Evolutionary conservation across 2,888 invertebrate species (phyloP).

Genomic region (Rhorus exstirpatorius): DNA sequence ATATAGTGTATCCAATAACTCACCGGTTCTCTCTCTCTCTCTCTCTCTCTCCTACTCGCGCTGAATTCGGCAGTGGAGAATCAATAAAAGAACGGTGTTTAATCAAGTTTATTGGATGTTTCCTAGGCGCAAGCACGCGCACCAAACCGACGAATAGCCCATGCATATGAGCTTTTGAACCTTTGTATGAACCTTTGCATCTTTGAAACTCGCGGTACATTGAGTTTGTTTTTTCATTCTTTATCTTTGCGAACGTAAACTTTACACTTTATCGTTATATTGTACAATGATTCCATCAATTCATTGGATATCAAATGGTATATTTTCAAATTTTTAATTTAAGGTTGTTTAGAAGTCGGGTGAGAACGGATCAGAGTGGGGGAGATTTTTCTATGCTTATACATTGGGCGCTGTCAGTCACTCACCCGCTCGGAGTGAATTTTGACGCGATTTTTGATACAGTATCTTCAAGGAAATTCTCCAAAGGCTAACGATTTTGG

Average conservation of each 20-base stretch:
- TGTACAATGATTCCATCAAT: no score
- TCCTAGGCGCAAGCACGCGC: not conserved
- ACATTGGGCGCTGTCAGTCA: no score
- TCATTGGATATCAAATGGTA: not conserved
- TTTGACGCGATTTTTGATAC: no score
- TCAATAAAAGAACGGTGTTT: conserved; percentile 49
- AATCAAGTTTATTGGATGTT: conserved; percentile 51
- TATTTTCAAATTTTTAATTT: no score
- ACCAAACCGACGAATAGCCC: conserved; percentile 12
- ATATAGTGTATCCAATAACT: conserved; percentile 34
- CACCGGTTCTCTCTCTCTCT: not conserved
- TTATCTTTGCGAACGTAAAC: not conserved
- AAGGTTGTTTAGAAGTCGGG: no score
- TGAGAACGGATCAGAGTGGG: no score
- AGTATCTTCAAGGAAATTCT: no score
- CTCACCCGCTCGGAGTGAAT: no score
- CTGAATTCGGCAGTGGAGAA: conserved; percentile 31
- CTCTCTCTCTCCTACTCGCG: not conserved
- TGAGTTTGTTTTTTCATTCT: not conserved
- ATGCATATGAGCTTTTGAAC: conserved; percentile 16
- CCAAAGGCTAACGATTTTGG: no score
- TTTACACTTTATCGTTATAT: not conserved
- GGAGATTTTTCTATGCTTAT: no score
- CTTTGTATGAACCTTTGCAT: conserved; percentile 25
- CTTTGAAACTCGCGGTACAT: conserved; percentile 6